Percentiles rank a stretch among this genome's conserved stretches.
Conservation (phyloP, 2,113 vertebrate species). For the Rhombomys opimus region DNA sequence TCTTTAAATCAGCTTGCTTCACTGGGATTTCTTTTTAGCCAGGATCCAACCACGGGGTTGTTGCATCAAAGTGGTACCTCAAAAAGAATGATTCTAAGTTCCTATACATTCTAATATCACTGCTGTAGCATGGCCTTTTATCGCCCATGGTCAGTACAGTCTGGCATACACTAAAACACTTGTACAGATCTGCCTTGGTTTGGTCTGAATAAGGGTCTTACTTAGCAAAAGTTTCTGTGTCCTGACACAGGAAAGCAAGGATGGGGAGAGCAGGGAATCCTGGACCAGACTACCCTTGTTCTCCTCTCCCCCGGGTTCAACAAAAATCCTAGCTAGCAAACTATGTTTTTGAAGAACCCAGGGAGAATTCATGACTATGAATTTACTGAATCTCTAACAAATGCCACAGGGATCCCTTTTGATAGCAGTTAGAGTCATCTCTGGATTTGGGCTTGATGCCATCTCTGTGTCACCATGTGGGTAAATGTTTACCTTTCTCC, state of each 20-base stretch:
- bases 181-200: background rate
- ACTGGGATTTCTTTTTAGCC: background rate
- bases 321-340: background rate
- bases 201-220: background rate
- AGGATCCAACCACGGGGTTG: background rate
- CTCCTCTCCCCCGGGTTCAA: background rate
- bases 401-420: background rate
- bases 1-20: background rate
- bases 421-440: background rate
- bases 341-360: background rate
- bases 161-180: background rate
- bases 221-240: background rate
- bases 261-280: background rate
- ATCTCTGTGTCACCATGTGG: background rate
- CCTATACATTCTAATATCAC: background rate
- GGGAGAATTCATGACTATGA: background rate
- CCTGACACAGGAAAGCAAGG: background rate
- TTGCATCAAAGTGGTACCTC: background rate
- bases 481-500: slow-evolving; percentile 1
- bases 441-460: background rate
- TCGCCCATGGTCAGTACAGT: background rate
- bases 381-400: background rate
- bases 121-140: background rate
- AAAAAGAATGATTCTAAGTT: background rate
- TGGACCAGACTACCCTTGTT: background rate